Conservation (phyloP, 2,113 vertebrate genomes). For the Dissostichus mawsoni region DNA sequence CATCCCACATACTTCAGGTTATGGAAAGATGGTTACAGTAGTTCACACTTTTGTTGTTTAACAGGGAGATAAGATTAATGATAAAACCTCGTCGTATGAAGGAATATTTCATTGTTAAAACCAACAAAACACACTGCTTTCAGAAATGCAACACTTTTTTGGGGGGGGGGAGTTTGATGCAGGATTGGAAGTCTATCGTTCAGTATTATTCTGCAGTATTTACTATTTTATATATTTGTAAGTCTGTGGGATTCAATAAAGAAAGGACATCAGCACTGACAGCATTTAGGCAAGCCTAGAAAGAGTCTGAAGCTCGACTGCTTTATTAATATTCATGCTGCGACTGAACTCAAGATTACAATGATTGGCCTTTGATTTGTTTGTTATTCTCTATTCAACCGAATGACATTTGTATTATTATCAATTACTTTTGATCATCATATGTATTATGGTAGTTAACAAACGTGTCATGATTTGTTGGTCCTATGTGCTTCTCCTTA, state of each 20-base stretch:
- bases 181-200: not conserved
- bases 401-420: not conserved
- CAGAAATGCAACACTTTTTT: not conserved
- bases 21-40: conserved; percentile 27
- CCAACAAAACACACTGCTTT: not conserved
- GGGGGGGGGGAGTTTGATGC: not conserved
- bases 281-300: not conserved
- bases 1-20: conserved; percentile 12
- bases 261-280: not conserved
- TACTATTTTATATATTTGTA: not conserved
- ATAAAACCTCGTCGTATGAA: too few species aligned
- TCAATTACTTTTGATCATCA: conserved; percentile 1
- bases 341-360: not conserved
- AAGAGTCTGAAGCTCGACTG: not conserved
- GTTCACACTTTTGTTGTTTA: not conserved
- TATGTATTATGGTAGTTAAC: not conserved
- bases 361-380: not conserved
- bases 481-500: not conserved
- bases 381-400: not conserved
- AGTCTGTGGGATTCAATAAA: not conserved
- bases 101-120: not conserved
- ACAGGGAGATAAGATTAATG: not conserved
- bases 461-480: not conserved
- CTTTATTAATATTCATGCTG: not conserved
- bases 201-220: conserved; percentile 4